Evolutionary conservation across 2,113 vertebrate genomes (phyloP).

Genomic region (Rutilus rutilus): DNA sequence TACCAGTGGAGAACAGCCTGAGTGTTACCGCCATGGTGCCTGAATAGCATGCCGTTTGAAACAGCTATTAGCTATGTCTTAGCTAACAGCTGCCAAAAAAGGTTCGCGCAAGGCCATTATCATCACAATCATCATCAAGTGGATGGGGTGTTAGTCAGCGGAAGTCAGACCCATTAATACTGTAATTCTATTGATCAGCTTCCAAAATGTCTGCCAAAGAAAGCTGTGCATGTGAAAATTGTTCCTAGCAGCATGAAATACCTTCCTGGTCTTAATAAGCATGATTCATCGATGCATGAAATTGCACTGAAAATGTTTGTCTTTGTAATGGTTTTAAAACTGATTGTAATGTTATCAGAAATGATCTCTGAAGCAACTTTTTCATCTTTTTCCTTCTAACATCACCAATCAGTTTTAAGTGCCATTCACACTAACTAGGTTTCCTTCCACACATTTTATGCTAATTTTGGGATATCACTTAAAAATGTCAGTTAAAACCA

Average conservation of each 20-base stretch:
- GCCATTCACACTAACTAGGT: not conserved
- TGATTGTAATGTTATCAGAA: not conserved
- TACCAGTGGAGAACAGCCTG: not conserved
- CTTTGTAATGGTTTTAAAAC: not conserved
- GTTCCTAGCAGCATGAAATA: slow-evolving; percentile 32
- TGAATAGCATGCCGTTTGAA: not conserved
- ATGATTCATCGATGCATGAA: not conserved
- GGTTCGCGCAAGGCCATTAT: slow-evolving; percentile 34
- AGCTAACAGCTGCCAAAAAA: slow-evolving; percentile 44
- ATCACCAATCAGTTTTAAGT: not conserved
- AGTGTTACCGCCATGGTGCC: not conserved
- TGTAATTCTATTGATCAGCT: slow-evolving; percentile 45
- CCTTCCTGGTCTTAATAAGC: not conserved
- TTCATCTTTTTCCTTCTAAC: not conserved
- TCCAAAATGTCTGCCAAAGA: slow-evolving; percentile 44
- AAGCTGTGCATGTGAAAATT: slow-evolving; percentile 43
- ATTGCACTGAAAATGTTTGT: not conserved
- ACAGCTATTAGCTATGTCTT: not conserved
- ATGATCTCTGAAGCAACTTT: not conserved
- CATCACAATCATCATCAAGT: slow-evolving; percentile 42
- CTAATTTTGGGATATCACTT: not conserved
- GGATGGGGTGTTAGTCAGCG: slow-evolving; percentile 23
- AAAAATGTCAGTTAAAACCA: not conserved
- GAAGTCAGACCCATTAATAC: slow-evolving; percentile 35
- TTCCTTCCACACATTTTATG: not conserved